phyloP scores from a whole-genome alignment of 2,797 vertebrate genomes.

The Sebastolobus alascanus region DNA sequence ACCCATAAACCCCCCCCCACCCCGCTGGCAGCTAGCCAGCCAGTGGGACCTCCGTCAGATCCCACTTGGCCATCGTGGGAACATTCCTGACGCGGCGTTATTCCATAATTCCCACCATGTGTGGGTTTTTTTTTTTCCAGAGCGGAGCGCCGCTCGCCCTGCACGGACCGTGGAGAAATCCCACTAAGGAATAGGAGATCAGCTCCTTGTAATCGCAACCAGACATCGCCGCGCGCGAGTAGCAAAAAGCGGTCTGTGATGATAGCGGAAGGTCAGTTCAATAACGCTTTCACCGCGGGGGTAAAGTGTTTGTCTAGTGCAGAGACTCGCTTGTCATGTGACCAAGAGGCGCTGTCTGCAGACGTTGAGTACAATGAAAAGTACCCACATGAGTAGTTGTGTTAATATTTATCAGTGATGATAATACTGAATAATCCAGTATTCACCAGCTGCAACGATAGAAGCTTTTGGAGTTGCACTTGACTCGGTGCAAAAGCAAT shows the following conservation, averaged over 20 bases:
- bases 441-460: background rate
- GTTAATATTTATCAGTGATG: constrained; percentile 9
- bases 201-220: constrained; percentile 72
- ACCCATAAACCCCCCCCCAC: constrained; percentile 50
- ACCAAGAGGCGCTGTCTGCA: background rate
- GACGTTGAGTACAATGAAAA: background rate
- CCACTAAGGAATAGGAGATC: constrained; percentile 64
- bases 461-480: constrained; percentile 8
- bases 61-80: constrained; percentile 80
- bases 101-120: constrained; percentile 85
- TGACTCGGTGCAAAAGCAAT: constrained; percentile 19
- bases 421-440: background rate
- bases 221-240: constrained; percentile 30
- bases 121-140: constrained; percentile 69
- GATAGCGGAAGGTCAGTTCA: constrained; percentile 1
- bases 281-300: background rate
- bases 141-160: constrained; percentile 32
- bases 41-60: constrained; percentile 65
- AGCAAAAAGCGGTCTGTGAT: background rate
- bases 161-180: constrained; percentile 74
- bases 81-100: constrained; percentile 84
- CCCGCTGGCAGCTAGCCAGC: constrained; percentile 46
- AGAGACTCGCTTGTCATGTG: background rate
- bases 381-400: background rate
- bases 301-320: background rate